Evolutionary conservation across 2,888 invertebrate genomes (phyloP).

Genomic region (Sclerodermus sp.): DNA sequence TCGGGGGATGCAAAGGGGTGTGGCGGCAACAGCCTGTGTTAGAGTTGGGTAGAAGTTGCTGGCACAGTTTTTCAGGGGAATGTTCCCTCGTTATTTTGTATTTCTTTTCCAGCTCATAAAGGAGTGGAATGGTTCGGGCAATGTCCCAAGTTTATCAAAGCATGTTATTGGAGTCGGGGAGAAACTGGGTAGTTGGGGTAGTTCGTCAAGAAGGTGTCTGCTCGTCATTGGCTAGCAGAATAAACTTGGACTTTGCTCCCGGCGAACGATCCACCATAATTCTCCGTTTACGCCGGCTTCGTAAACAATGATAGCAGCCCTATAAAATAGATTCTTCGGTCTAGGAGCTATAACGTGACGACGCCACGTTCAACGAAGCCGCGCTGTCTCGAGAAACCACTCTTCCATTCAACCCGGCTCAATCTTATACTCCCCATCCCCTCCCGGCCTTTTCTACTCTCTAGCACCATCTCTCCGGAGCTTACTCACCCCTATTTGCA

Average conservation of each 20-base stretch:
- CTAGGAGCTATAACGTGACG: slow-evolving; percentile 10
- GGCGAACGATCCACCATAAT: slow-evolving; percentile 6
- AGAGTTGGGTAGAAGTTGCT: no score
- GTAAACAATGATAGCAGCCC: slow-evolving; percentile 9
- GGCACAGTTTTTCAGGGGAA: no score
- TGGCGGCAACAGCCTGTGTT: no score
- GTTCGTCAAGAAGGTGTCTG: no score
- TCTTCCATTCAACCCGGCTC: background rate
- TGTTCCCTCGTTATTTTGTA: no score
- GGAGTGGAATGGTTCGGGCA: no score
- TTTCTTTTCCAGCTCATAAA: no score
- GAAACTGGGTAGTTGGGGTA: no score
- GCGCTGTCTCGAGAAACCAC: slow-evolving; percentile 11
- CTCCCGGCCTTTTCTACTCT: slow-evolving; percentile 6
- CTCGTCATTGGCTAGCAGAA: no score
- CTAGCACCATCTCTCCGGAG: slow-evolving; percentile 2
- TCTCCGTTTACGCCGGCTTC: background rate
- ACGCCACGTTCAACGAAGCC: slow-evolving; percentile 2
- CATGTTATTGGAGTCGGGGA: no score
- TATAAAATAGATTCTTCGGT: background rate
- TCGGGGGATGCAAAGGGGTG: no score
- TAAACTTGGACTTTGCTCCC: background rate
- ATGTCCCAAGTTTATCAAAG: no score
- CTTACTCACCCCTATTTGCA: slow-evolving; percentile 3
- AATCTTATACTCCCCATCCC: background rate